phyloP scores from a whole-genome alignment of 2,888 invertebrate genomes.

The Machimus rusticus region DNA sequence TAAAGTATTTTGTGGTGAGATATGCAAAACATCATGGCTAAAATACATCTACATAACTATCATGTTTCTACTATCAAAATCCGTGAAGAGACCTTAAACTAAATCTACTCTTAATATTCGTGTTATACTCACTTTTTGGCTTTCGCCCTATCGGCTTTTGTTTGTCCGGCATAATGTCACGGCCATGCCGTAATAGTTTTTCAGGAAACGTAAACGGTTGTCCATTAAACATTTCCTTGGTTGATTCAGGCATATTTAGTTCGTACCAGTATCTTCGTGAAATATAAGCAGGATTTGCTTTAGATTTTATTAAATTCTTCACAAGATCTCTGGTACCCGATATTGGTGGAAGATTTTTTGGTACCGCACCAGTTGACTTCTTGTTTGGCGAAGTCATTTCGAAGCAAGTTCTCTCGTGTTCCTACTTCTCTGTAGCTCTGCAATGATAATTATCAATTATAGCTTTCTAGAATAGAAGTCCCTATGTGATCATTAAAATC shows the following conservation, averaged over 20 bases:
- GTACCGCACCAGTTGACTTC: background rate
- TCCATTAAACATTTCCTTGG: constrained; percentile 56
- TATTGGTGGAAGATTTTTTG: background rate
- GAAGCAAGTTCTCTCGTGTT: background rate
- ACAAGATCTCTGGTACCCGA: constrained; percentile 40
- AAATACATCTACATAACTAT: no score
- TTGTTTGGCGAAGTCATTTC: background rate
- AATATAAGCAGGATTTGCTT: constrained; percentile 59
- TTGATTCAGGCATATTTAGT: constrained; percentile 60
- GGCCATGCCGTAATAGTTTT: constrained; percentile 64
- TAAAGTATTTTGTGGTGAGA: no score
- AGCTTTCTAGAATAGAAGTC: background rate
- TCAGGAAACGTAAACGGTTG: constrained; percentile 68
- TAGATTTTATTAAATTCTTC: constrained; percentile 56
- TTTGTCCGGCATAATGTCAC: constrained; percentile 62
- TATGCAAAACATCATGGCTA: no score
- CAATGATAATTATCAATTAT: no score
- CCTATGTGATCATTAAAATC: no score
- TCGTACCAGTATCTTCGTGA: constrained; percentile 59
- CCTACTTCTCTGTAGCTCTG: background rate
- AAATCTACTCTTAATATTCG: no score
- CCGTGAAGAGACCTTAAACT: no score
- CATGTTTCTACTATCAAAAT: no score
- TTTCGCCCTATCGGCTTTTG: constrained; percentile 51
- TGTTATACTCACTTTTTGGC: constrained; percentile 54